These are phyloP conservation scores for Candoia aspera DNA, from an alignment of 2,113 vertebrate genomes.

Conservation along the genomic window DNA sequence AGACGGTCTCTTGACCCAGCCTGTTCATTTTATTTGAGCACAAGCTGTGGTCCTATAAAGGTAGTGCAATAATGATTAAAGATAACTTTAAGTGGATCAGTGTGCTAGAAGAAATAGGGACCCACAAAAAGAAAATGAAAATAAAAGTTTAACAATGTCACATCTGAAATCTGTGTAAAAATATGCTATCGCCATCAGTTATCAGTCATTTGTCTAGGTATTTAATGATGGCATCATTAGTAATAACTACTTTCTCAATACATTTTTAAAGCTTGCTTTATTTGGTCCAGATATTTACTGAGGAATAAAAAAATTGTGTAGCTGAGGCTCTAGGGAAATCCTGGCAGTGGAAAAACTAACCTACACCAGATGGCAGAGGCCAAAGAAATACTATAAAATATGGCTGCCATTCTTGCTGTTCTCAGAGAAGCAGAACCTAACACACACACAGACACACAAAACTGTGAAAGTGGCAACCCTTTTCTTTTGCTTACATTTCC, in stretches of 20 bases:
- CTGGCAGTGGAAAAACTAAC: slow-evolving; percentile 75
- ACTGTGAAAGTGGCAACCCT: slow-evolving; percentile 75
- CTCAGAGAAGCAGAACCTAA: slow-evolving; percentile 72
- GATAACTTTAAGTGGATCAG: slow-evolving; percentile 18
- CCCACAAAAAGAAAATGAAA: neutral
- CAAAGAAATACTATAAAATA: slow-evolving; percentile 77
- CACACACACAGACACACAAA: slow-evolving; percentile 58
- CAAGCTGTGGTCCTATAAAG: slow-evolving; percentile 33
- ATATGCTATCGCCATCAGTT: slow-evolving; percentile 31
- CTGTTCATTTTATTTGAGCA: slow-evolving; percentile 33
- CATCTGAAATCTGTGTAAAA: slow-evolving; percentile 37
- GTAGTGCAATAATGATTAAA: slow-evolving; percentile 39
- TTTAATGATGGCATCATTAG: slow-evolving; percentile 52
- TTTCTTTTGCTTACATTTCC: slow-evolving; percentile 76
- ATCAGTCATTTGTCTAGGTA: slow-evolving; percentile 34
- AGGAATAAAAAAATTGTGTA: slow-evolving; percentile 68
- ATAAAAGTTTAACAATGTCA: slow-evolving; percentile 36
- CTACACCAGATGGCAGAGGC: slow-evolving; percentile 75
- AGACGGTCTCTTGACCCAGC: slow-evolving; percentile 22
- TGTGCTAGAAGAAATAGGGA: neutral
- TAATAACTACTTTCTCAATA: slow-evolving; percentile 41
- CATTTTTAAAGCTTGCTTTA: slow-evolving; percentile 61
- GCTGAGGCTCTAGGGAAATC: slow-evolving; percentile 62
- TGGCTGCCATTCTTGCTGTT: slow-evolving; percentile 74
- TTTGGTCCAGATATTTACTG: slow-evolving; percentile 68